Conservation (phyloP, 2,888 invertebrate species). For the Cryptus armator region DNA sequence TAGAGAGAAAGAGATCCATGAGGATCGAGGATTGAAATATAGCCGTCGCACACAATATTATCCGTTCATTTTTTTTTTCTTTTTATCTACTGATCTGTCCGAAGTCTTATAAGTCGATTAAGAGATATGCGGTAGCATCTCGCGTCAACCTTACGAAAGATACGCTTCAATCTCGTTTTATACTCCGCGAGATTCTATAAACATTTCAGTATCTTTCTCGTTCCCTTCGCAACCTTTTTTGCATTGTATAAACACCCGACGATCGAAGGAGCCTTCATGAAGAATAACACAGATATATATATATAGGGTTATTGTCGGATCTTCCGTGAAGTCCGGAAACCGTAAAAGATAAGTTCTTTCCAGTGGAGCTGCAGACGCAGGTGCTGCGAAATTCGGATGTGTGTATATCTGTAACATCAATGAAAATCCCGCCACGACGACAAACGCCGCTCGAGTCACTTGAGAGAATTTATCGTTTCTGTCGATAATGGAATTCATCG, state of each 20-base stretch:
- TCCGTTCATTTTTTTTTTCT: neutral
- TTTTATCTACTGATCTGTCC: slow-evolving; percentile 16
- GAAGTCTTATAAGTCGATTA: slow-evolving; percentile 29
- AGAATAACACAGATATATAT: slow-evolving; percentile 46
- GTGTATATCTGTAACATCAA: slow-evolving; percentile 37
- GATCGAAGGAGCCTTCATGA: slow-evolving; percentile 36
- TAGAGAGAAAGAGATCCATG: neutral
- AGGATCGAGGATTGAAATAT: neutral
- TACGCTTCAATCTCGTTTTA: slow-evolving; percentile 33
- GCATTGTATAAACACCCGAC: slow-evolving; percentile 59
- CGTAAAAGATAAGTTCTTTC: neutral
- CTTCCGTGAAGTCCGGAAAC: slow-evolving; percentile 1
- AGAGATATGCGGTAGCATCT: slow-evolving; percentile 51
- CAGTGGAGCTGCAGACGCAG: neutral
- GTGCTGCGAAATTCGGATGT: neutral
- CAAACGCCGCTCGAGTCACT: neutral
- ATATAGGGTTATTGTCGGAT: neutral
- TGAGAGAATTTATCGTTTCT: slow-evolving; percentile 59
- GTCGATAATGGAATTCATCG: slow-evolving; percentile 44
- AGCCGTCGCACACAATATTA: neutral
- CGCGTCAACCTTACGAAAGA: slow-evolving; percentile 39
- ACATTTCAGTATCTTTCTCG: slow-evolving; percentile 55
- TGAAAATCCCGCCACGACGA: slow-evolving; percentile 44
- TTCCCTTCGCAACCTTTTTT: slow-evolving; percentile 40
- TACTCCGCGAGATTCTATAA: slow-evolving; percentile 52